These are phyloP conservation scores for Crossocerus cetratus DNA, from an alignment of 2,888 invertebrate species.

Conservation along the genomic window DNA sequence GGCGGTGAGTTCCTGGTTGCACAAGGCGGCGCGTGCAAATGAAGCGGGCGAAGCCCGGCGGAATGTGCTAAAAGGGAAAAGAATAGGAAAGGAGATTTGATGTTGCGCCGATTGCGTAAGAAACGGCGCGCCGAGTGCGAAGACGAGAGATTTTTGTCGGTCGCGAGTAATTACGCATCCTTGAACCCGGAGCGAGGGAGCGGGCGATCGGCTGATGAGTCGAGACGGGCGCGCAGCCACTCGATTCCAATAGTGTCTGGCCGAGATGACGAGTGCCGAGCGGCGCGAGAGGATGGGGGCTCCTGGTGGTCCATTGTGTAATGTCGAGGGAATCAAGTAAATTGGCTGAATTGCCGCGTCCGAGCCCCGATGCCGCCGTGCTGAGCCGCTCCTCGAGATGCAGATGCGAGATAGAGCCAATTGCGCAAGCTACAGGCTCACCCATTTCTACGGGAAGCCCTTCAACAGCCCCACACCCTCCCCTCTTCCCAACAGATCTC, in stretches of 20 bases:
- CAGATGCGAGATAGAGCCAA: constrained; percentile 49
- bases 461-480: constrained; percentile 14
- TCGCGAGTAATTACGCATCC: too few species aligned
- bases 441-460: constrained; percentile 26
- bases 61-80: too few species aligned
- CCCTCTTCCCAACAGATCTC: background rate
- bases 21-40: too few species aligned
- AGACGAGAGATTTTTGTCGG: background rate
- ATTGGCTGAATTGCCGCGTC: constrained; percentile 68
- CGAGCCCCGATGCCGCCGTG: constrained; percentile 51
- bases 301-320: constrained; percentile 50
- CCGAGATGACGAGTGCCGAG: background rate
- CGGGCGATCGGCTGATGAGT: background rate
- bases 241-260: background rate
- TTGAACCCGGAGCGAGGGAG: too few species aligned
- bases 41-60: too few species aligned
- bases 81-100: too few species aligned
- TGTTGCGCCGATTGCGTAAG: background rate
- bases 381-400: constrained; percentile 41
- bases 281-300: constrained; percentile 19
- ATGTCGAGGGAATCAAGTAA: constrained; percentile 63
- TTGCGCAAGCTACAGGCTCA: constrained; percentile 31
- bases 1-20: too few species aligned
- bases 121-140: background rate
- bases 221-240: background rate